Base-by-base conservation (phyloP, 2,797 vertebrate species). In the Petrocephalus sullivani region DNA sequence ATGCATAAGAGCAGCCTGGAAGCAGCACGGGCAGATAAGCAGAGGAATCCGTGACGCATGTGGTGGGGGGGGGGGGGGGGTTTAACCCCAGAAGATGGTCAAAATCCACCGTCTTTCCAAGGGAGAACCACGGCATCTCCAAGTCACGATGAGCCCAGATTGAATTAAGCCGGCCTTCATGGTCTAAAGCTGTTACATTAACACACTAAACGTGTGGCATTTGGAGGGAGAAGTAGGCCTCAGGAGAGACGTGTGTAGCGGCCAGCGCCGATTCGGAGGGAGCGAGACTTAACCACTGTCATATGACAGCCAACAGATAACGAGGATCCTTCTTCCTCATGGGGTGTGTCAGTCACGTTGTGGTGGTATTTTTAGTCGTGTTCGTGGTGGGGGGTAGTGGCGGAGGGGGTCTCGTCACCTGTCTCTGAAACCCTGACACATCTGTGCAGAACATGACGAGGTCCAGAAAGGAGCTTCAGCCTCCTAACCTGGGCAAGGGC, bases 401-500 rank as follows among this genome's bases (percentile, higher is more conserved):
- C 23, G 78, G 41, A 51, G 84, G 10, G 54, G 49, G 71, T 14
- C 8, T 16, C 37, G 86, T 82, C 87, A 89, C 88, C 85, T 89
- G 88, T 87, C 88, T 86, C 64, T 87, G 56, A 60, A 57, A 89
- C 87, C 81, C 86, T 81, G 53, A 85, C 84, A 87, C 84, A 86
- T 81, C 84, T 89, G 84, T 89, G 71, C 41, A 90, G 54, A 78
- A 89, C 12, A 87, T 86, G 57, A 58, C 2, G 37, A 88, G 57
- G 88, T 87, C 33, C 53, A 71, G 87, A 87, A 4, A 61, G 78
- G 58, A 58, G 91, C 89, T 92, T 93, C 91, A 93, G 91, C 91
- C 93, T 92, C 91, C 82, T 95, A 95, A 95, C 94, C 94, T 94
- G 94, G 94, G 94, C 89, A 94, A 95, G 93, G 89, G 93, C 92